Percentiles rank a stretch among this genome's conserved stretches.
These are phyloP conservation scores for Potorous gilbertii DNA, from an alignment of 2,797 vertebrate genomes.

Conservation along the genomic window DNA sequence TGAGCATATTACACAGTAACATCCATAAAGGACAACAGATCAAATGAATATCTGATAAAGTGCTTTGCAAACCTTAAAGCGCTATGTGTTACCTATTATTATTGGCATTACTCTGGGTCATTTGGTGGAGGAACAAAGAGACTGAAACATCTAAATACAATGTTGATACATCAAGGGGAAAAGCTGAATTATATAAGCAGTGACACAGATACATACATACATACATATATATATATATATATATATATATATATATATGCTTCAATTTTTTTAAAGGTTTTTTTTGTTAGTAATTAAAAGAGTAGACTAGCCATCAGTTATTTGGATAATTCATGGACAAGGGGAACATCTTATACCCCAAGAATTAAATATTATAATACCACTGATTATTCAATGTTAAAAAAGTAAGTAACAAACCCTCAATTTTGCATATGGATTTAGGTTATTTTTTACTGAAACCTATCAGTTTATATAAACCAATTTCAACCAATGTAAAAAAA, in stretches of 20 bases:
- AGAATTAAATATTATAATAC: constrained; percentile 1
- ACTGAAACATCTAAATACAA: constrained; percentile 19
- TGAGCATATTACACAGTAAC: not conserved
- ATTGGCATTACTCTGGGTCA: not conserved
- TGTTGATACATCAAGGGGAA: constrained; percentile 28
- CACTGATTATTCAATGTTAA: constrained; percentile 15
- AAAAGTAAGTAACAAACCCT: not conserved
- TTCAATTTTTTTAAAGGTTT: constrained; percentile 39
- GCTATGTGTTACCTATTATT: not conserved
- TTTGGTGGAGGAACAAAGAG: constrained; percentile 38
- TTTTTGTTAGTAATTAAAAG: constrained; percentile 31
- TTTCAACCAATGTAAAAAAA: constrained; percentile 2
- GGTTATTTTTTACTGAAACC: constrained; percentile 1
- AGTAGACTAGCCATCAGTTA: constrained; percentile 23
- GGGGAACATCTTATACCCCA: not conserved
- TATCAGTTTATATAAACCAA: constrained; percentile 49
- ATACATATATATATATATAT: no score
- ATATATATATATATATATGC: not conserved
- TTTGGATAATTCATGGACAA: constrained; percentile 21
- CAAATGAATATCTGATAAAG: not conserved
- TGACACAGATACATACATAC: no score
- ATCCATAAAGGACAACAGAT: not conserved
- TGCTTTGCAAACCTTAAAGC: not conserved
- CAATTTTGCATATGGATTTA: not conserved
- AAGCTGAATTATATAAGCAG: constrained; percentile 13